Evolutionary conservation across 2,797 vertebrate genomes (phyloP).

Genomic region (Ataeniobius toweri): DNA sequence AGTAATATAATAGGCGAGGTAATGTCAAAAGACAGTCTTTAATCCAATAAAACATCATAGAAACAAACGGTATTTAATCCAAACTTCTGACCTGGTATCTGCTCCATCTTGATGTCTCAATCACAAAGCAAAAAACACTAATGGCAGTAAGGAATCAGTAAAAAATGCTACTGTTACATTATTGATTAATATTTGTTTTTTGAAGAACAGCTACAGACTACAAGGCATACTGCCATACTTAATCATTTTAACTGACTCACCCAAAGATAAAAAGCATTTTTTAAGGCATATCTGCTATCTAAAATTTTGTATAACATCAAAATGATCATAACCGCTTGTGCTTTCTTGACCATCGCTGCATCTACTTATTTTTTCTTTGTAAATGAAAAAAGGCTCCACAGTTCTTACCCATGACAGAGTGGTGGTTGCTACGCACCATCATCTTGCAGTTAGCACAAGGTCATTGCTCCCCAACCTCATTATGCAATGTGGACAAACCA

Average conservation of each 20-base stretch:
- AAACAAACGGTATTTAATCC: background rate
- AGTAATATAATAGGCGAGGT: background rate
- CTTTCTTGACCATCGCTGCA: background rate
- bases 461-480: background rate
- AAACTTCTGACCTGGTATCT: background rate
- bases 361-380: background rate
- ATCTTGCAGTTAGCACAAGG: background rate
- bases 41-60: background rate
- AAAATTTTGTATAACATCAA: background rate
- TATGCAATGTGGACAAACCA: background rate
- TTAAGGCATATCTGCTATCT: background rate
- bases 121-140: background rate
- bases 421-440: background rate
- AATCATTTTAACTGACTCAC: background rate
- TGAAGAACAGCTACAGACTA: background rate
- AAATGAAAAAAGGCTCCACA: background rate
- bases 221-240: background rate
- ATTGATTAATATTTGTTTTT: background rate
- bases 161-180: background rate
- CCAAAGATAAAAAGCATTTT: background rate
- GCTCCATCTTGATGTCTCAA: background rate
- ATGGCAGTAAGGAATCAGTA: background rate
- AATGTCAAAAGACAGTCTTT: background rate
- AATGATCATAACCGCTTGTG: background rate
- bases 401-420: background rate